Base-by-base conservation (phyloP, 1,140 invertebrate species). In the Chlorops oryzae region DNA sequence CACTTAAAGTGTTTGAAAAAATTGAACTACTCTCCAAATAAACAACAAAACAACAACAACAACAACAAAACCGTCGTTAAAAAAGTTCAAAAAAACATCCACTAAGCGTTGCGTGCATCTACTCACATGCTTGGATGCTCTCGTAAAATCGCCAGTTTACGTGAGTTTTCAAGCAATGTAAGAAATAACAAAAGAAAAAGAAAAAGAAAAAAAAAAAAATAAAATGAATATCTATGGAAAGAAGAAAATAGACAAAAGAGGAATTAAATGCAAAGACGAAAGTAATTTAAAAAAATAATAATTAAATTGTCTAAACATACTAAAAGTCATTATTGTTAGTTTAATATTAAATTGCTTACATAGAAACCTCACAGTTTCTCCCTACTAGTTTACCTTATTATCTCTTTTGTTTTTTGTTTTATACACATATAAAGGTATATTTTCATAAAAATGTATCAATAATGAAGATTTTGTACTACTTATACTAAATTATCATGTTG, bases 401-500 rank as follows among this genome's bases (percentile, higher is more conserved):
- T 59, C 49, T 56, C 56, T 61, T 59, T 53, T 63, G 59, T 63
- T 66, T 42, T 42, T 40, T 66, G 63, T 44, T 65, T 57, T 61
- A 55, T 61, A 59, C 59, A 60, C 63, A 50, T 50, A 37, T 38
- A 52, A 48, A 27, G 45, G 44, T 47, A 38, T 47, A 56, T 60
- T 40, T 59, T 53, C 52, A 51, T 44, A 32, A 43, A 59, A 53
- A 61, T 52, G 57, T 37, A 50, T 18, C 51, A 47, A 61, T 47
- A 47, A 65, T 65, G 65, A 64, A 64, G 62, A 66, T 56, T 66
- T 64, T 67, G 64, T 62, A 67, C 61, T 67, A 67, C 64, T 67
- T 67, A 67, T 67, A 67, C 64, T 67, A 67, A 67, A 67, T 67
- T 67, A 67, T 67, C 67, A 67, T 67, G 64, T 67, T 65, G 57